Conservation (phyloP, 1,140 invertebrate species). For the Thalassaphorura encarpata region DNA sequence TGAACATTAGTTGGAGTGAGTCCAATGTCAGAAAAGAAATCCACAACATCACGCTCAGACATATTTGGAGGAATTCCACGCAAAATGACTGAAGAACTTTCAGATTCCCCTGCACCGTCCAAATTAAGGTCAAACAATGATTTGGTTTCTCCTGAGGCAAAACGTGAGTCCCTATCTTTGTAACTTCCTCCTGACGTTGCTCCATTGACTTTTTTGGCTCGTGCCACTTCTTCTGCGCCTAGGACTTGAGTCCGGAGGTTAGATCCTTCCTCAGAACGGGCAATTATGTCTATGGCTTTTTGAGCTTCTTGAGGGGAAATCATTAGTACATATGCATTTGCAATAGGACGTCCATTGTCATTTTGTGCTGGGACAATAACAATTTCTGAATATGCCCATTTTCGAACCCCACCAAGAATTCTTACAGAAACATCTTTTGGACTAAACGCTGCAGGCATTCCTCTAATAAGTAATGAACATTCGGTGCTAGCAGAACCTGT, state of each 20-base stretch:
- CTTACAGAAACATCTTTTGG: no score
- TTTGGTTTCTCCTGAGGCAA: constrained; percentile 9
- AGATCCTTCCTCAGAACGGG: not conserved
- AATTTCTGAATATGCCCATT: no score
- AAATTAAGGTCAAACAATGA: constrained; percentile 25
- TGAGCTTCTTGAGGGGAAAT: not conserved
- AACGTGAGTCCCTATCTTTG: not conserved
- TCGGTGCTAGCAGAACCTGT: no score
- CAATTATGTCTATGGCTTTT: not conserved
- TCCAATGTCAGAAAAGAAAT: constrained; percentile 66
- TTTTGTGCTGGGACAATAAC: no score
- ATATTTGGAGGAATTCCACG: constrained; percentile 62
- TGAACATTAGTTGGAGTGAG: constrained; percentile 65
- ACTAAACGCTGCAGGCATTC: no score
- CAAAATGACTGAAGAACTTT: constrained; percentile 48
- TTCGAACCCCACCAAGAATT: no score
- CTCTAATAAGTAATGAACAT: no score
- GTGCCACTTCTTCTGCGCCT: not conserved
- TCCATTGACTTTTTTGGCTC: no score
- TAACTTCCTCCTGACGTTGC: no score
- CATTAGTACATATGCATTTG: not conserved
- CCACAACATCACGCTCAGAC: constrained; percentile 61
- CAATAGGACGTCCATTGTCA: not conserved
- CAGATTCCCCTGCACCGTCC: constrained; percentile 5
- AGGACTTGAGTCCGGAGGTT: not conserved